Conservation (phyloP, 2,113 vertebrate genomes). For the Myotis yumanensis region DNA sequence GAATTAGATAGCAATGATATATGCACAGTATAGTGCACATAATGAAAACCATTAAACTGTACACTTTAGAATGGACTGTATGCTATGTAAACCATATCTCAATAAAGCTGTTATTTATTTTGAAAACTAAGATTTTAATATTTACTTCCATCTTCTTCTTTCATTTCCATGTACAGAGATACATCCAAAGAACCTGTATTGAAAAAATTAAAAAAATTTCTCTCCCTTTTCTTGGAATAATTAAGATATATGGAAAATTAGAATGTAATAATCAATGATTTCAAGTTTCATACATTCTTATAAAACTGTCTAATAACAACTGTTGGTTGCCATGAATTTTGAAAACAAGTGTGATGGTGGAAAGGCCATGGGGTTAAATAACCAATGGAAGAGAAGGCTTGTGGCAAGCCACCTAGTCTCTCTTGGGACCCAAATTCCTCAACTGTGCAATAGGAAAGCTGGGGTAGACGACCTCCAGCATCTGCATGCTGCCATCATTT, state of each 20-base stretch:
- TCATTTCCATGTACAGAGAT: neutral
- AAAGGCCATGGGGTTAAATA: neutral
- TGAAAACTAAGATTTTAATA: slow-evolving; percentile 13
- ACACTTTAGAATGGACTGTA: neutral
- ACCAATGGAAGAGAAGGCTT: neutral
- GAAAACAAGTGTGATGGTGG: neutral
- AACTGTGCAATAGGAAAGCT: neutral
- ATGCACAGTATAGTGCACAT: neutral
- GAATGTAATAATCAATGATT: neutral
- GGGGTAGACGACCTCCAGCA: neutral
- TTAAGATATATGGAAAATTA: neutral
- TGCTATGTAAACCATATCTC: neutral
- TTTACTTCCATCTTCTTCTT: slow-evolving; percentile 32
- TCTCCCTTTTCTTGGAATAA: neutral
- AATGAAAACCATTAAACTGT: neutral
- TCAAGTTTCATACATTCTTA: slow-evolving; percentile 3
- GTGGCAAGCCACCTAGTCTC: neutral
- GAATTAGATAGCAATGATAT: neutral
- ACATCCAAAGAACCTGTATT: neutral
- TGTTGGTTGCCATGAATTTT: neutral
- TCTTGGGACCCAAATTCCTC: neutral
- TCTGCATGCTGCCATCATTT: neutral
- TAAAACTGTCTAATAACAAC: neutral
- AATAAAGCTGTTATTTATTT: neutral
- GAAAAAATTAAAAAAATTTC: neutral